Evolutionary conservation across 2,797 vertebrate species (phyloP), one percentile per base, ranked within the genome.

Genomic region (Danionella dracula): DNA sequence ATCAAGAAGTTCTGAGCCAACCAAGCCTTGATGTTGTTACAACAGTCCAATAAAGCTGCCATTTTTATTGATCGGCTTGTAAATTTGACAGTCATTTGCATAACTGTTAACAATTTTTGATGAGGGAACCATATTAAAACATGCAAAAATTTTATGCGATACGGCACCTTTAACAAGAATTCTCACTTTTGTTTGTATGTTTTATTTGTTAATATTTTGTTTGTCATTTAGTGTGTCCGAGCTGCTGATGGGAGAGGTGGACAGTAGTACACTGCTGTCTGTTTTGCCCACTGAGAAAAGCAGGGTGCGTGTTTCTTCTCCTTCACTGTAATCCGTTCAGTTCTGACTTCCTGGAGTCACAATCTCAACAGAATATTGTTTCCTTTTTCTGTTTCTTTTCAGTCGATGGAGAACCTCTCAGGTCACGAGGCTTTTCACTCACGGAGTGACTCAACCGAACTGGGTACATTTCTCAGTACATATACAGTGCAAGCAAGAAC

Each of bases 241-340:
- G 58, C 90, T 96, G 82, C 90, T 99, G 84, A 94, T 97, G 94
- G 96, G 96, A 1, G 96, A 99, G 71, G 92, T 97, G 79, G 96
- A 99, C 87, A 95, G 93, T 85, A 98, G 92, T 81, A 97, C 94
- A 0, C 78, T 99, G 69, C 88, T 99, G 74, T 95, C 95, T 0
- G 86, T 96, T 77, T 89, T 93, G n/a, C 94, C 88, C 0, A 91
- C 92, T 0, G 95, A 99, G 81, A 92, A 91, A 68, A 92, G 90
- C 85, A 92, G 95, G 90, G 96, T 99, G 81, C 88, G 93, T 55
- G 55, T 38, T 53, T 31, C 5, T 41, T 44, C 11, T 40, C 23
- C 23, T 54, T 27, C 53, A 64, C 66, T 66, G 63, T 45, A 57
- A 45, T 19, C 19, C 20, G 27, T 29, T 44, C 68, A 40, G 45